Evolutionary conservation across 2,888 invertebrate species (phyloP), one percentile per base, ranked within the genome.

Genomic region (Digitonthophagus gazella): DNA sequence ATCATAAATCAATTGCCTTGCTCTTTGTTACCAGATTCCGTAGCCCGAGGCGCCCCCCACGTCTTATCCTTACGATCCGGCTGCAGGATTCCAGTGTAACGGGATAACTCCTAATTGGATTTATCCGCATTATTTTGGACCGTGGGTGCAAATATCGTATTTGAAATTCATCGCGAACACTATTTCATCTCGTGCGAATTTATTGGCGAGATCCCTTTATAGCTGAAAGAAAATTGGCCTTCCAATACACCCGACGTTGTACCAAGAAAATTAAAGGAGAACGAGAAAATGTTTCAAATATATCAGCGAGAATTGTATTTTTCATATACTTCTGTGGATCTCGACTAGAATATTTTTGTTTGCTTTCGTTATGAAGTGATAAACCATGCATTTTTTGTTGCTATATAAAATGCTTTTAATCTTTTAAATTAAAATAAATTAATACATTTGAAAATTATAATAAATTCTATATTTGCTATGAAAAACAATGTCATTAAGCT

Each of bases 91-190:
- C 58, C 3, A n/a, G 11, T 58, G 15, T 58, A 14, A 58, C 58
- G 18, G n/a, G 15, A 58, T 58, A 58, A 58, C 58, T 15, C 16
- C 58, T 58, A 58, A 58, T 58, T 58, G 58, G 58, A 58, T 58
- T 58, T 58, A 58, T 58, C 15, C 58, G 6, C 58, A 58, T 58
- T 58, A 58, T 58, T 58, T 14, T 8, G 8, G 58, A 18, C 16
- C 11, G 15, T 8, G 58, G 18, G 58, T 18, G 58, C 58, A 58
- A 58, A 58, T 58, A 58, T 11, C 58, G 8, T 14, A 58, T 58
- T 58, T 58, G 58, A 58, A 58, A 16, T 58, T 58, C 58, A 58
- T 58, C 58, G 58, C 58, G 15, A 11, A 15, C 58, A 8, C 15
- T 58, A 58, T 58, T 58, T 58, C 18, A 58, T 58, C 58, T 8